These are phyloP conservation scores for Pontoporia blainvillei DNA, from an alignment of 2,113 vertebrate genomes.

Conservation along the genomic window DNA sequence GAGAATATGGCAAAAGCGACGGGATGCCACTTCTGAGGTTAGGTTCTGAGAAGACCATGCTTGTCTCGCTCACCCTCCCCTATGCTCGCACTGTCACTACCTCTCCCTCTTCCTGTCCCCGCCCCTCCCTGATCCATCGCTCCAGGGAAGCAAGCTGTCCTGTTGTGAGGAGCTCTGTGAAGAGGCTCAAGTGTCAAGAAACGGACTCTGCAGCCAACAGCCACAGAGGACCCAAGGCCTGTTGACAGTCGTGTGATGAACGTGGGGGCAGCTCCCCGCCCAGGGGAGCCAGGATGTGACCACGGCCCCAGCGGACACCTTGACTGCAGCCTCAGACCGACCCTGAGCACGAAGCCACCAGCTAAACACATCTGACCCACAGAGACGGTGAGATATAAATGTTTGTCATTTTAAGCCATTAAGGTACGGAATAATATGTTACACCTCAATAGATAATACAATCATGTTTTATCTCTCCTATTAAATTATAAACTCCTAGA, in stretches of 20 bases:
- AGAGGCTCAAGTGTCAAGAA: neutral
- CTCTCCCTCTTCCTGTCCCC: neutral
- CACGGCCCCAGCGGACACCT: neutral
- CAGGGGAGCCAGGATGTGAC: neutral
- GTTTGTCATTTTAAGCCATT: neutral
- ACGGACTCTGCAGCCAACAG: neutral
- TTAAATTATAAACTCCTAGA: neutral
- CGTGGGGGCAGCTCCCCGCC: neutral
- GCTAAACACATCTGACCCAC: neutral
- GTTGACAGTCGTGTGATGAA: neutral
- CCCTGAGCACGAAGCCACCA: neutral
- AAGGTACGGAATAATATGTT: no score
- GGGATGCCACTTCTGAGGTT: no score
- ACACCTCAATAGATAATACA: neutral
- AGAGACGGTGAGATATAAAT: neutral
- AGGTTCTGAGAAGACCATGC: neutral
- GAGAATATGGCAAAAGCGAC: neutral
- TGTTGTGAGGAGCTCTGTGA: no score
- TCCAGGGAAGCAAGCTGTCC: neutral
- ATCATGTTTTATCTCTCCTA: neutral
- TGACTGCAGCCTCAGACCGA: neutral
- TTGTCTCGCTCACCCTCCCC: neutral
- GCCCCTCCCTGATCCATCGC: neutral
- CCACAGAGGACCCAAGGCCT: neutral
- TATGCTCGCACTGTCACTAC: no score